Evolutionary conservation across 35 echinoderm and acorn worm species (phyloP).

Genomic region (Heliocidaris erythrogramma): DNA sequence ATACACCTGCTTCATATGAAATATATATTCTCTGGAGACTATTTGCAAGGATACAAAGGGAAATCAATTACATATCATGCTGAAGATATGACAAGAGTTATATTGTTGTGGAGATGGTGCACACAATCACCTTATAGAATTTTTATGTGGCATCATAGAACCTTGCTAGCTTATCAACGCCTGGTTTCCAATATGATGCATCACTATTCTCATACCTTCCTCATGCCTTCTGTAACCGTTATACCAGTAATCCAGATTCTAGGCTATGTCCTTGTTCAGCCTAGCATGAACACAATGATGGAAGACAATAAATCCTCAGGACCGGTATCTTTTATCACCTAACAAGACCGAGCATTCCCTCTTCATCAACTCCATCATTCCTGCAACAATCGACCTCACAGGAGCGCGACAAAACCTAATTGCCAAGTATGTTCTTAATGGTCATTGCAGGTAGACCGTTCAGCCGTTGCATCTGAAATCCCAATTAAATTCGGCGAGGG

Average conservation of each 20-base stretch:
- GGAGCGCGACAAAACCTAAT: slow-evolving; percentile 8
- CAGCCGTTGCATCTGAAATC: slow-evolving; percentile 9
- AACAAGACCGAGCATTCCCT: neutral
- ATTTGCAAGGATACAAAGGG: neutral
- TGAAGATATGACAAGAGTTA: neutral
- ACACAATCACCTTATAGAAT: neutral
- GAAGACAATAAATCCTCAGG: neutral
- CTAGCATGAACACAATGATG: neutral
- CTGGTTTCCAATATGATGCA: neutral
- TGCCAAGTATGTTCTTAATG: slow-evolving; percentile 10
- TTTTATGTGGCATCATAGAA: neutral
- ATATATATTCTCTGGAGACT: neutral
- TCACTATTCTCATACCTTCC: neutral
- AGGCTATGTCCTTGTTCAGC: neutral
- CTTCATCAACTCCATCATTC: slow-evolving; percentile 1
- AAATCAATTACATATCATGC: neutral
- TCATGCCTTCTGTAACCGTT: neutral
- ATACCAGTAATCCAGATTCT: neutral
- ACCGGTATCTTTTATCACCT: neutral
- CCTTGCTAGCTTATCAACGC: neutral
- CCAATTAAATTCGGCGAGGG: neutral
- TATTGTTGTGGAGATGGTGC: neutral
- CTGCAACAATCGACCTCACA: neutral
- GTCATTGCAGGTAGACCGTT: slow-evolving; percentile 15
- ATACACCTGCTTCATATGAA: neutral